Conservation (phyloP, 1,140 invertebrate species). For the Cydia pomonella region DNA sequence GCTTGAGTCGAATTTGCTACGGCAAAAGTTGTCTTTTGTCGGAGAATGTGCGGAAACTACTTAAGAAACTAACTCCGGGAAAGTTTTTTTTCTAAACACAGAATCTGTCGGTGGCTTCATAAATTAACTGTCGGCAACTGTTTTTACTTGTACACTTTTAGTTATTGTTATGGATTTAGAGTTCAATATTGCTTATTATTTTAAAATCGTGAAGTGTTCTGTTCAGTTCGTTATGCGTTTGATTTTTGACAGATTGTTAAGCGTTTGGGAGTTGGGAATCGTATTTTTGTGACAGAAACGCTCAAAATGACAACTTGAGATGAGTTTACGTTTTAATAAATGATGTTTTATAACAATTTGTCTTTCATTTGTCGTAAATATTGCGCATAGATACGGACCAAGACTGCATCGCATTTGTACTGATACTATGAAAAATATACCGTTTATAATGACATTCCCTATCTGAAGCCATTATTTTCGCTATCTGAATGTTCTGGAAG, state of each 20-base stretch:
- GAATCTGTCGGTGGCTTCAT: slow-evolving; percentile 15
- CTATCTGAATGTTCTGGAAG: no score
- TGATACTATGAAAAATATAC: no score
- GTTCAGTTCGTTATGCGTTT: not conserved
- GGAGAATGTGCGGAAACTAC: slow-evolving; percentile 12
- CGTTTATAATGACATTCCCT: no score
- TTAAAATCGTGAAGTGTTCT: not conserved
- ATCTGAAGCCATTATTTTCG: no score
- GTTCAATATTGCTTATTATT: not conserved
- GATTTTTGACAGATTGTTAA: slow-evolving; percentile 24
- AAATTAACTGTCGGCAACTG: slow-evolving; percentile 22
- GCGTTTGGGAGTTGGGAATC: not conserved
- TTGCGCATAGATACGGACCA: no score
- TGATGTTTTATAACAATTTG: not conserved
- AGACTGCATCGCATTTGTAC: no score
- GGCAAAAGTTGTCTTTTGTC: not conserved
- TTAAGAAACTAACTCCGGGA: not conserved
- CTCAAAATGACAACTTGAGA: not conserved
- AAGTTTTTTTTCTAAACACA: slow-evolving; percentile 26
- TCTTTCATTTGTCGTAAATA: no score
- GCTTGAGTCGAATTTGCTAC: not conserved
- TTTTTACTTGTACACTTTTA: not conserved
- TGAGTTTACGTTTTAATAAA: slow-evolving; percentile 6
- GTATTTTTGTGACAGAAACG: slow-evolving; percentile 24
- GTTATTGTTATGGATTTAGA: not conserved